Evolutionary conservation across 2,888 invertebrate genomes (phyloP).

Genomic region (Empis livida): DNA sequence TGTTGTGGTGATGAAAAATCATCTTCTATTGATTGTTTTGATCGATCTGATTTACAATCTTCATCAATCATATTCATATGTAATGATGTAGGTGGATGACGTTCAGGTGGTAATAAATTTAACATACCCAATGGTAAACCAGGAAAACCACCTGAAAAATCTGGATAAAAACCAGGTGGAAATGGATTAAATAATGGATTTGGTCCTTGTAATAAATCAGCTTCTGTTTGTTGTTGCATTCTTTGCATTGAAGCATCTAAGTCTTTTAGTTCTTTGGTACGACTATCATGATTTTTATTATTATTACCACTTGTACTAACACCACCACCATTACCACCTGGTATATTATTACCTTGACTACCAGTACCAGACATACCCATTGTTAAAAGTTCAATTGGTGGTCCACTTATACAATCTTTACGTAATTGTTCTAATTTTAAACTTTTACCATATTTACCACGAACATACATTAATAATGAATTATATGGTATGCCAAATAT

Average conservation of each 20-base stretch:
- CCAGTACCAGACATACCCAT: conserved; percentile 37
- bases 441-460: conserved; percentile 88
- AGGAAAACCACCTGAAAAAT: conserved; percentile 67
- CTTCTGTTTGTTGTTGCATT: conserved; percentile 41
- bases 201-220: conserved; percentile 43
- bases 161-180: conserved; percentile 70
- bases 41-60: conserved; percentile 51
- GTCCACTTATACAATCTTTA: conserved; percentile 77
- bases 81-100: conserved; percentile 42
- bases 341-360: neutral
- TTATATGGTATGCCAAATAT: conserved; percentile 91
- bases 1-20: conserved; percentile 41
- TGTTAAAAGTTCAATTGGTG: conserved; percentile 54
- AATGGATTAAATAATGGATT: conserved; percentile 64
- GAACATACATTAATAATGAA: conserved; percentile 80
- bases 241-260: conserved; percentile 30
- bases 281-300: conserved; percentile 36
- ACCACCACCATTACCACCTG: conserved; percentile 8
- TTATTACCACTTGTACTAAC: conserved; percentile 14
- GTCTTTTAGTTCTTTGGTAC: conserved; percentile 25
- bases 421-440: conserved; percentile 75
- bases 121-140: conserved; percentile 70
- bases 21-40: conserved; percentile 48
- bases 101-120: conserved; percentile 66
- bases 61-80: conserved; percentile 49